Percentiles rank a stretch among this genome's conserved stretches.
Conservation (phyloP, 2,797 vertebrate species). For the Cirrhinus mrigala region DNA sequence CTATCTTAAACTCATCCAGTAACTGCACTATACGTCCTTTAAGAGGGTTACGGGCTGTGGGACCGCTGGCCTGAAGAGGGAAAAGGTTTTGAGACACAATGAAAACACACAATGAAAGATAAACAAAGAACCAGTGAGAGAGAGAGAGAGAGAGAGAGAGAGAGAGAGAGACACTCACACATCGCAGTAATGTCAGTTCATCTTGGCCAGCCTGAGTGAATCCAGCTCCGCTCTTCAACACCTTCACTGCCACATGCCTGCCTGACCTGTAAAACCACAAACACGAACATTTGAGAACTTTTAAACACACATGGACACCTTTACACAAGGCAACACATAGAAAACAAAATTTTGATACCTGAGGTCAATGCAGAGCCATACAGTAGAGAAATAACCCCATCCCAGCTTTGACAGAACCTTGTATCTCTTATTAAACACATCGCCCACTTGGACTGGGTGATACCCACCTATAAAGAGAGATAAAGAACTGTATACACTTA, state of each 20-base stretch:
- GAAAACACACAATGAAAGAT: not conserved
- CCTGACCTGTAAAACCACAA: constrained; percentile 69
- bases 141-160: constrained; percentile 15
- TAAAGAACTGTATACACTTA: not conserved
- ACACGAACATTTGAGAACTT: constrained; percentile 47
- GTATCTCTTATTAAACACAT: constrained; percentile 82
- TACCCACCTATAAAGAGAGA: constrained; percentile 77
- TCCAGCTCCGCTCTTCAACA: constrained; percentile 81
- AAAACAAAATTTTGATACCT: constrained; percentile 60
- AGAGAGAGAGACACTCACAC: constrained; percentile 71
- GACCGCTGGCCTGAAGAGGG: constrained; percentile 76
- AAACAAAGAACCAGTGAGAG: not conserved
- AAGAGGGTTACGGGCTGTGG: constrained; percentile 72
- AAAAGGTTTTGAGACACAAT: constrained; percentile 39
- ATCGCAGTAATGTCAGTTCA: constrained; percentile 82
- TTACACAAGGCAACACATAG: not conserved
- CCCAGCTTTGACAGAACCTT: constrained; percentile 82
- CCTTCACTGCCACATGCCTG: constrained; percentile 83
- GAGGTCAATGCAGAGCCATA: constrained; percentile 87
- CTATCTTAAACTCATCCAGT: constrained; percentile 87
- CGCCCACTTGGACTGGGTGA: constrained; percentile 76
- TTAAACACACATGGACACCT: not conserved
- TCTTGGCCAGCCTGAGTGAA: constrained; percentile 84
- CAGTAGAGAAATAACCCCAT: constrained; percentile 84
- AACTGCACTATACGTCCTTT: constrained; percentile 78